Percentiles rank a stretch among this genome's conserved stretches.
phyloP scores from a whole-genome alignment of 2,888 invertebrate species.

The Acanthopleura granulata region DNA sequence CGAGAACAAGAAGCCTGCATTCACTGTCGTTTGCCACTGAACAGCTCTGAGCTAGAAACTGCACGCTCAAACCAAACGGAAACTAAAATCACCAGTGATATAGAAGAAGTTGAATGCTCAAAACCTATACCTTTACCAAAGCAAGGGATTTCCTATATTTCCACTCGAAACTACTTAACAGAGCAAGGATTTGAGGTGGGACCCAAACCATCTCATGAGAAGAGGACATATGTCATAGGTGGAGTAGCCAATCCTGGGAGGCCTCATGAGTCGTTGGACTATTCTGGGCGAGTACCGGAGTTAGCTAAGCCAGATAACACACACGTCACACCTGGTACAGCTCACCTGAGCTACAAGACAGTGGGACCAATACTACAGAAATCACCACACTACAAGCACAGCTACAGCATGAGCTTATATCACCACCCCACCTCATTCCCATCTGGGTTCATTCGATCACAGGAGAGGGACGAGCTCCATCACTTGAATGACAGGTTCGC shows the following conservation, averaged over 20 bases:
- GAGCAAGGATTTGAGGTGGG: neutral
- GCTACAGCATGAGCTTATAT: neutral
- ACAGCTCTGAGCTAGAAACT: neutral
- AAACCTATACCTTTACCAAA: conserved; percentile 8
- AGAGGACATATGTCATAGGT: neutral
- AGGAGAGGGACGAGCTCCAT: conserved; percentile 56
- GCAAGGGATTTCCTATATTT: conserved; percentile 2
- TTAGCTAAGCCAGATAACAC: neutral
- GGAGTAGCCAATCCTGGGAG: neutral
- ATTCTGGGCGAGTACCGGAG: neutral
- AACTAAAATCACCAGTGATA: neutral
- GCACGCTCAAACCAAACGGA: neutral
- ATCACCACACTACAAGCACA: neutral
- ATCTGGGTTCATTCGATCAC: conserved; percentile 19
- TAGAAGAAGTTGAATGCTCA: neutral
- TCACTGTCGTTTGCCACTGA: neutral
- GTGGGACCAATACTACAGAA: neutral
- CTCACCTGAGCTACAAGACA: neutral
- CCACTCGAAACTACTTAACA: conserved; percentile 9
- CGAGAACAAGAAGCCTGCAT: neutral
- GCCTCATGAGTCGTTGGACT: neutral
- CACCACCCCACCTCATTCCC: neutral
- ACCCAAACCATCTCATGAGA: neutral
- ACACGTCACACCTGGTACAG: neutral
- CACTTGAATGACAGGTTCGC: conserved; percentile 56